Percentiles rank a stretch among this genome's conserved stretches.
phyloP scores from a whole-genome alignment of 2,797 vertebrate genomes.

The Bradypodion ventrale region DNA sequence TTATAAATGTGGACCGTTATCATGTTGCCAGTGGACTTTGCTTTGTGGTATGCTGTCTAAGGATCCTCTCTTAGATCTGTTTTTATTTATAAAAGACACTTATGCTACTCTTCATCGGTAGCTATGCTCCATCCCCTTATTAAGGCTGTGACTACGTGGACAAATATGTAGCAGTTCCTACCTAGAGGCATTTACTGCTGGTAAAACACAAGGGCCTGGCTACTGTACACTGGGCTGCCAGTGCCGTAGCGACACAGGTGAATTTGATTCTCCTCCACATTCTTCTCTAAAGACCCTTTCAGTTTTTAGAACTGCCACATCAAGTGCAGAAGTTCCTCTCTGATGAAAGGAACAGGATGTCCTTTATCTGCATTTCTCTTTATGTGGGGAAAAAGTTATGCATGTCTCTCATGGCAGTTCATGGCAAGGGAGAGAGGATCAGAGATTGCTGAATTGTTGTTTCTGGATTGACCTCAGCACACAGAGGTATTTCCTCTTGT shows the following conservation, averaged over 20 bases:
- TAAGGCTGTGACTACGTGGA: too few species aligned
- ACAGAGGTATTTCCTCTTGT: constrained; percentile 59
- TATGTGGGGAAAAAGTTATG: constrained; percentile 15
- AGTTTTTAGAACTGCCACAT: not conserved
- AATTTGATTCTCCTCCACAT: not conserved
- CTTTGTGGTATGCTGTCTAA: too few species aligned
- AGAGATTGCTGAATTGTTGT: constrained; percentile 38
- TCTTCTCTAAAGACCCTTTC: not conserved
- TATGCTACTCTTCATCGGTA: too few species aligned
- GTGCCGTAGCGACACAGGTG: not conserved
- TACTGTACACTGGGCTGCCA: not conserved
- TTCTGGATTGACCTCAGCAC: constrained; percentile 49
- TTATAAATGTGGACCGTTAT: too few species aligned
- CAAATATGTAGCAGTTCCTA: too few species aligned
- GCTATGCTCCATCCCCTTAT: too few species aligned
- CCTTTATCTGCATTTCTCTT: not conserved
- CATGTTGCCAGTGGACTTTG: too few species aligned
- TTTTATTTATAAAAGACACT: too few species aligned
- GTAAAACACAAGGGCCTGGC: not conserved
- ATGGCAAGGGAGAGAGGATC: constrained; percentile 31
- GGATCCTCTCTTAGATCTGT: too few species aligned
- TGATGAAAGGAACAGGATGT: not conserved
- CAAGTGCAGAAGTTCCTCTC: not conserved
- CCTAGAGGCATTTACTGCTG: too few species aligned
- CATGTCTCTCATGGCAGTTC: constrained; percentile 34